Base-by-base conservation (phyloP, 2,113 vertebrate genomes). In the Syrmaticus mikado region DNA sequence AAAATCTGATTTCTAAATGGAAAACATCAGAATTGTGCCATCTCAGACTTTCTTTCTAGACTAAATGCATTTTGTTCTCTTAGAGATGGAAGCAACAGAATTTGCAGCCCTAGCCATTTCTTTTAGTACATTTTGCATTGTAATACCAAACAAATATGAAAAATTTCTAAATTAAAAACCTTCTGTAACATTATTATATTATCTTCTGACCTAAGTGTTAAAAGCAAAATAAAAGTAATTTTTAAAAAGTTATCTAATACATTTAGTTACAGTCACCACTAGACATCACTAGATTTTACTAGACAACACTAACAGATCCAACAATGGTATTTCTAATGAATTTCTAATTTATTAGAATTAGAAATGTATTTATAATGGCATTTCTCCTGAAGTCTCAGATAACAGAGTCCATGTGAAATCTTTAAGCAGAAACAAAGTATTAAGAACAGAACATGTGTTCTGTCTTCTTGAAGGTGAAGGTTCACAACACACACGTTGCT, bases 1-100 rank as follows among this genome's bases (percentile, higher is more conserved):
- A 82, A 20, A 86, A 20, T 17, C 78, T 79, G 65, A 92, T 92
- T 93, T 94, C 34, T 88, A 94, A 88, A 84, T 82, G 73, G 80
- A 53, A 92, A 82, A 82, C 88, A 78, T 28, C 40, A 90, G 81
- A 89, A 86, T 53, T 48, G 20, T 61, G 45, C 75, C 92, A 77
- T 90, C 81, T 79, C 74, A 72, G 48, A 75, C 11, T 90, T 82
- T 65, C 76, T 90, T 93, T 82, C 58, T 62, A 89, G 48, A 57
- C 16, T 34, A 89, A 67, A 78, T 17, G 19, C 3, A 68, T 14
- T 66, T 75, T 70, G 82, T 19, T 83, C 27, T 85, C 90, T 34
- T 13, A 79, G 62, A 58, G 11, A 18, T 84, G 58, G 27, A 40
- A 92, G 62, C 22, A 79, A 57, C 32, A 82, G 48, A 34, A 87